Conservation (phyloP, 2,888 invertebrate genomes). For the Hirtodrosophila cameraria region DNA sequence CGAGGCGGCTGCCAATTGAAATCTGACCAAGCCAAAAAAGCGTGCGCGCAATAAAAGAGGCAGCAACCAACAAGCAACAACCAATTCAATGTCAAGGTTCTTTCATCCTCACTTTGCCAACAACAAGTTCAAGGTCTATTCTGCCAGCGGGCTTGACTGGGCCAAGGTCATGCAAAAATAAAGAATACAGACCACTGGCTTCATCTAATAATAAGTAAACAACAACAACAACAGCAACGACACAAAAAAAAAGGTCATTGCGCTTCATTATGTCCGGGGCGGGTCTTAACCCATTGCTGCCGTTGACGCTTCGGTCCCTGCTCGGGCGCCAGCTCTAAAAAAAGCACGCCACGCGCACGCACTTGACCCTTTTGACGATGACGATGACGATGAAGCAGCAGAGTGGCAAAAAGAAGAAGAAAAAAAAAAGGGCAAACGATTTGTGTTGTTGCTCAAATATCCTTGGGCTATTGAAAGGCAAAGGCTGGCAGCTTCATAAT, state of each 20-base stretch:
- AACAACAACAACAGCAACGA: constrained; percentile 1
- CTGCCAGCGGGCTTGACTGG: constrained; percentile 32
- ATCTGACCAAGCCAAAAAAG: constrained; percentile 63
- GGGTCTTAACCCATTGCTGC: constrained; percentile 48
- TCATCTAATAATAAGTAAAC: constrained; percentile 52
- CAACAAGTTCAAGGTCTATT: constrained; percentile 71
- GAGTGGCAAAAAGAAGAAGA: neutral
- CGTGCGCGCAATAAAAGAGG: constrained; percentile 22
- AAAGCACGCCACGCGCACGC: constrained; percentile 66
- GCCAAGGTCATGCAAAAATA: constrained; percentile 44
- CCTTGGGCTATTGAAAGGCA: constrained; percentile 61
- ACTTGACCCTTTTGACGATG: constrained; percentile 70
- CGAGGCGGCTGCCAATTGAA: constrained; percentile 62
- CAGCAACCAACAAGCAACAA: constrained; percentile 7
- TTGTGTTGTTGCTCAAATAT: constrained; percentile 49
- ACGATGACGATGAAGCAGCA: neutral
- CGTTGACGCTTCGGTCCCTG: constrained; percentile 17
- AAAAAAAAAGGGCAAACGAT: constrained; percentile 17
- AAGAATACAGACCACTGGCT: constrained; percentile 5
- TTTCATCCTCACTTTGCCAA: constrained; percentile 20
- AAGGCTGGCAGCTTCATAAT: constrained; percentile 2
- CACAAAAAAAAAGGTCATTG: constrained; percentile 62
- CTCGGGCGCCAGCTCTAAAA: constrained; percentile 15
- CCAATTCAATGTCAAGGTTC: constrained; percentile 68
- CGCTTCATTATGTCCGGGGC: constrained; percentile 62